Percentiles rank a stretch among this genome's conserved stretches.
Evolutionary conservation across 2,797 vertebrate genomes (phyloP).

Genomic region (Oreochromis mossambicus): DNA sequence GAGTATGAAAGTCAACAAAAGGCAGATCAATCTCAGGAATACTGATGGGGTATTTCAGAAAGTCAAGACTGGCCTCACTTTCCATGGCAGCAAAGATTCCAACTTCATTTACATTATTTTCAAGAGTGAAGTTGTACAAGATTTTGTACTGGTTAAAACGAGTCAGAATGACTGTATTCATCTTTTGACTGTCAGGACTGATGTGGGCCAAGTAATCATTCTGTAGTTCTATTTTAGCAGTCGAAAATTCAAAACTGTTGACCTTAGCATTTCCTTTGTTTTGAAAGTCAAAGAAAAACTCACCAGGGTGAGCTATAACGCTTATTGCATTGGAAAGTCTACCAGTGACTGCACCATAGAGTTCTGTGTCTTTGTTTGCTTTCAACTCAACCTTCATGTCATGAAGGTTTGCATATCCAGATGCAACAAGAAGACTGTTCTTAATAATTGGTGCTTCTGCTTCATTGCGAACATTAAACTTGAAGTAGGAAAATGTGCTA

Average conservation of each 20-base stretch:
- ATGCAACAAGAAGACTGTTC: conserved; percentile 76
- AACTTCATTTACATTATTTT: conserved; percentile 77
- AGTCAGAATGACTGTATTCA: conserved; percentile 75
- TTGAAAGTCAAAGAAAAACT: conserved; percentile 77
- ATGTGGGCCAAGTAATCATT: conserved; percentile 83
- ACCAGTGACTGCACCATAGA: conserved; percentile 78
- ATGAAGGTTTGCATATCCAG: conserved; percentile 70
- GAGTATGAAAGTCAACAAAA: conserved; percentile 71
- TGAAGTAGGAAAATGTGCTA: conserved; percentile 59
- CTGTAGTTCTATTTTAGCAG: conserved; percentile 85
- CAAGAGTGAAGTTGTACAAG: conserved; percentile 79
- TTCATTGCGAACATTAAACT: conserved; percentile 78
- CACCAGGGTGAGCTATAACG: conserved; percentile 69
- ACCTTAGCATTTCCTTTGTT: conserved; percentile 87
- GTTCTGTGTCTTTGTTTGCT: conserved; percentile 79
- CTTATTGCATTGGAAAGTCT: conserved; percentile 79
- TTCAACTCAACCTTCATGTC: conserved; percentile 79
- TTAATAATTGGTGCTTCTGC: conserved; percentile 80
- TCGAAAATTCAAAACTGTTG: conserved; percentile 72
- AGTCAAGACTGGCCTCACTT: conserved; percentile 86
- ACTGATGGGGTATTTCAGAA: conserved; percentile 81
- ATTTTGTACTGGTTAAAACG: conserved; percentile 88
- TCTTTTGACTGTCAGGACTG: conserved; percentile 75
- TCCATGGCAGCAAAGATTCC: conserved; percentile 75
- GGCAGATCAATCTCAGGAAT: conserved; percentile 82